These are phyloP conservation scores for Tinea pellionella DNA, from an alignment of 2,888 invertebrate species.

Conservation along the genomic window DNA sequence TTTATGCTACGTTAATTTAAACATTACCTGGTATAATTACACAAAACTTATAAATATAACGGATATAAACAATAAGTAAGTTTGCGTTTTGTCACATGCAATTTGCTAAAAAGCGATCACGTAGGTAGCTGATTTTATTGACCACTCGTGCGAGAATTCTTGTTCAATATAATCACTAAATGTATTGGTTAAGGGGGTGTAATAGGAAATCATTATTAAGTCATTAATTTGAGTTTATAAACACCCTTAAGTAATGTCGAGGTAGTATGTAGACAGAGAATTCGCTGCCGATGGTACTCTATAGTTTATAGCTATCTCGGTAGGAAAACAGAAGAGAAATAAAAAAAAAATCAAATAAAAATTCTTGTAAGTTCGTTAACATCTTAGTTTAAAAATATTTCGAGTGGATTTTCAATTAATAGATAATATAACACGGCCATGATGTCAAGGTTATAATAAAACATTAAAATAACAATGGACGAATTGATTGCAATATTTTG, in stretches of 20 bases:
- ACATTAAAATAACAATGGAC: slow-evolving; percentile 10
- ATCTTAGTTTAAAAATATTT: no score
- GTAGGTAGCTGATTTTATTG: neutral
- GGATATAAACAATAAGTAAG: no score
- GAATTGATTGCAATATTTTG: slow-evolving; percentile 9
- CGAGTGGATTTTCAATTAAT: neutral
- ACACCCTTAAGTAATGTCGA: no score
- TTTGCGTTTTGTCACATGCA: neutral
- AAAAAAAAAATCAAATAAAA: no score
- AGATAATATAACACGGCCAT: neutral
- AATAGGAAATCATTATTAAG: neutral
- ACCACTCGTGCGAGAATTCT: slow-evolving; percentile 1
- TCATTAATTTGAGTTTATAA: neutral
- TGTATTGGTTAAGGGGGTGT: neutral
- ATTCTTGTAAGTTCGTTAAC: no score
- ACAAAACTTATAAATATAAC: no score
- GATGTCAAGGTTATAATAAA: slow-evolving; percentile 10
- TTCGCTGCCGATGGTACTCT: no score
- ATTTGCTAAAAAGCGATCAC: neutral
- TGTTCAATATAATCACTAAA: neutral
- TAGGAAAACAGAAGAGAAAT: no score
- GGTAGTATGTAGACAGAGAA: no score
- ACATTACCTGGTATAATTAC: no score
- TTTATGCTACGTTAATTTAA: no score
- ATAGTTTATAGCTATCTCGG: no score